These are phyloP conservation scores for Hemiscyllium ocellatum DNA, from an alignment of 2,113 vertebrate genomes.

Conservation along the genomic window DNA sequence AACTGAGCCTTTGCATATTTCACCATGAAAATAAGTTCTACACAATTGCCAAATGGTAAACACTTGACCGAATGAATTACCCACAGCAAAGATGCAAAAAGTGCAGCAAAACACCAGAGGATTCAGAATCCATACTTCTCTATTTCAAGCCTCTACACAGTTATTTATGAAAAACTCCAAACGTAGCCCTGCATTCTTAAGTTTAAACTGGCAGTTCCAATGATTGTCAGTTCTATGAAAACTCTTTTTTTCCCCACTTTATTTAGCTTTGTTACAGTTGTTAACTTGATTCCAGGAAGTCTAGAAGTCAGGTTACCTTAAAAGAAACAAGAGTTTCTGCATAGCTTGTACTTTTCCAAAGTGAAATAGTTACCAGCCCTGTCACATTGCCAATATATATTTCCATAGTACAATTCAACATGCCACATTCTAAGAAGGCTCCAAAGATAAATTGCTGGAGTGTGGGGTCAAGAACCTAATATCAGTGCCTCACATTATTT, in stretches of 20 bases:
- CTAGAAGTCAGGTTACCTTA: background rate
- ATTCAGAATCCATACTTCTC: background rate
- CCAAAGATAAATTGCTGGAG: background rate
- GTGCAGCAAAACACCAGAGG: background rate
- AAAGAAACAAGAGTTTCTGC: background rate
- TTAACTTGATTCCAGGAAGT: background rate
- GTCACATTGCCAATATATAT: background rate
- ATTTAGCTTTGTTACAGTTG: background rate
- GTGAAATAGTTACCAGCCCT: background rate
- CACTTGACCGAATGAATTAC: background rate
- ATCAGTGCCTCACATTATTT: background rate
- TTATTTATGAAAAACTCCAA: background rate
- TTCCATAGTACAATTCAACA: background rate
- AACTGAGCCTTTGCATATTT: background rate
- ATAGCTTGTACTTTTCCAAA: slow-evolving; percentile 9
- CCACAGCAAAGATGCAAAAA: background rate
- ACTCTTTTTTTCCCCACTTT: background rate
- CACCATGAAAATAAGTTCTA: background rate
- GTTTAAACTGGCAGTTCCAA: background rate
- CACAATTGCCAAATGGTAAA: background rate
- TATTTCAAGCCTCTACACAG: background rate
- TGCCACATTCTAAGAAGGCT: background rate
- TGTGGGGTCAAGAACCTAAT: background rate
- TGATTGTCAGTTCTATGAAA: background rate
- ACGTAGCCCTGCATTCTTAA: background rate